Evolutionary conservation across 2,113 vertebrate species (phyloP), one percentile per base, ranked within the genome.

Genomic region (Megaceryle torquata): DNA sequence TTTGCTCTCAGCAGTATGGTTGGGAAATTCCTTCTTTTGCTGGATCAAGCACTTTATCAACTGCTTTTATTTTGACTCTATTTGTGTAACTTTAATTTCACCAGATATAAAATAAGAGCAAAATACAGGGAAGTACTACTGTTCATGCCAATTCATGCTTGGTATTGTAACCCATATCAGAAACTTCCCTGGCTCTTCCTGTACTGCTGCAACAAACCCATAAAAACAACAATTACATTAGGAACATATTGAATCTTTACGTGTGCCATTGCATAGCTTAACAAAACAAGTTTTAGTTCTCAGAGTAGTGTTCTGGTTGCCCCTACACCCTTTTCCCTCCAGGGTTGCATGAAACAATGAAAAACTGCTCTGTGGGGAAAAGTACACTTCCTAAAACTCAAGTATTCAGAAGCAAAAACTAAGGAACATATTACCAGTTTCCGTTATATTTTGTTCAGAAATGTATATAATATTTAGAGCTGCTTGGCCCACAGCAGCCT

Each of bases 101-200:
- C 54, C 79, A 87, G 95, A 89, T 86, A 95, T 91, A 97, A 97
- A 97, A 88, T 89, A 91, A 59, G 74, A 95, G 82, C 84, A 98
- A 98, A 98, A 98, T 98, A 91, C 96, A 98, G 95, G 98, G 97
- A 98, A 98, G 90, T 97, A 57, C 64, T 82, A 61, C 51, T 84
- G 15, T 64, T 69, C 51, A 75, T 88, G 95, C 97, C 97, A 97
- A 97, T 92, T 97, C 72, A 86, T 54, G 37, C 80, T 53, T 68
- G 77, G 84, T 69, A 98, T 98, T 98, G 98, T 98, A 96, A 93
- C 64, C 95, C 93, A 14, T 98, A 98, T 98, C 97, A 97, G 96
- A 97, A 94, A 91, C 63, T 89, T 93, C 86, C 91, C 82, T 63
- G 81, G 64, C 96, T 95, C 88, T 98, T 98, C 98, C 98, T 98